A percentile compares a stretch with the other conserved stretches of the same genome.
phyloP scores from a whole-genome alignment of 2,113 vertebrate genomes.

The Chroicocephalus ridibundus region DNA sequence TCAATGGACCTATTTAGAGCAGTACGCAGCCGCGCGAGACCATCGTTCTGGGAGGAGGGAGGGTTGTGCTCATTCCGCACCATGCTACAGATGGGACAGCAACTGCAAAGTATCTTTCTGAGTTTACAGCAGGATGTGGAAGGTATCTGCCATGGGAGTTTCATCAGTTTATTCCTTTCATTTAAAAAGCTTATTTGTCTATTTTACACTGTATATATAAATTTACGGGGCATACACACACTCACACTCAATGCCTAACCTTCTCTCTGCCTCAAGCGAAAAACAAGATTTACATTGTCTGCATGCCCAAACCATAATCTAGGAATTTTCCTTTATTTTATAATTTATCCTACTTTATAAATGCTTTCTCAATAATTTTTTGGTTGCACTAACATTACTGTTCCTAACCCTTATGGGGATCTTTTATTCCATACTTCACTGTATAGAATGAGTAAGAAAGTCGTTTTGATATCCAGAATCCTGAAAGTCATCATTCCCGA shows the following conservation, averaged over 20 bases:
- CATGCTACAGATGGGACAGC: neutral
- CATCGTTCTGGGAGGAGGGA: neutral
- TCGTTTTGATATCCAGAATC: neutral
- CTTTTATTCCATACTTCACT: neutral
- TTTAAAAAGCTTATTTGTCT: neutral
- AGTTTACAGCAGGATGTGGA: neutral
- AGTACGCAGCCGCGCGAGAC: neutral
- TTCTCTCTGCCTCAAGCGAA: neutral
- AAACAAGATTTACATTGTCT: neutral
- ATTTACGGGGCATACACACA: neutral
- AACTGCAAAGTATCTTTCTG: neutral
- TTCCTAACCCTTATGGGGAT: neutral
- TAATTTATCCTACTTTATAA: neutral
- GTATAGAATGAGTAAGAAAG: slow-evolving; percentile 18
- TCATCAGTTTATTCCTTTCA: neutral
- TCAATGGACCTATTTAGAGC: neutral
- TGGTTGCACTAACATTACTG: neutral
- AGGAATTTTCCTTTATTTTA: neutral
- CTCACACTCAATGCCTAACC: neutral
- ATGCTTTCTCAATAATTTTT: neutral
- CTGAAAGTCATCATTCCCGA: neutral
- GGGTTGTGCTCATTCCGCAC: neutral
- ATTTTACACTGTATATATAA: neutral
- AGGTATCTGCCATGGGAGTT: neutral
- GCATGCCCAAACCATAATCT: neutral